Conservation (phyloP, 1,140 invertebrate species). For the Spodoptera litura region DNA sequence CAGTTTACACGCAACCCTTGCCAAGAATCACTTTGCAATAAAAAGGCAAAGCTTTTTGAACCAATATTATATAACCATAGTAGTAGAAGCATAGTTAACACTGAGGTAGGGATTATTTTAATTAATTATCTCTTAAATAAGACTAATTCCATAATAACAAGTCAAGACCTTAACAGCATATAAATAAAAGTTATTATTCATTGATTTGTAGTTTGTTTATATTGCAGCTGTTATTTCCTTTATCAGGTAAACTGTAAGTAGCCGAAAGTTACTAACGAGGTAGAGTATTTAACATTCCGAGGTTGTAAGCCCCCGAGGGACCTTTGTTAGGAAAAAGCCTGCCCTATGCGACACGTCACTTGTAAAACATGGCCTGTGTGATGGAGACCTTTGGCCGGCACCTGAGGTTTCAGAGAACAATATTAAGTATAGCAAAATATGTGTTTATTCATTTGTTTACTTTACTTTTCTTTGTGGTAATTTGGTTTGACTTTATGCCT, state of each 20-base stretch:
- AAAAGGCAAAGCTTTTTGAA: conserved; percentile 45
- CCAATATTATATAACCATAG: conserved; percentile 19
- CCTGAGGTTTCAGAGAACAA: neutral
- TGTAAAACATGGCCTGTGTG: conserved; percentile 51
- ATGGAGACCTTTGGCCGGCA: conserved; percentile 1
- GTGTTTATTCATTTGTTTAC: neutral
- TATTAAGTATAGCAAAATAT: neutral
- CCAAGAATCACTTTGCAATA: conserved; percentile 44
- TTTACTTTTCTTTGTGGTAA: no score
- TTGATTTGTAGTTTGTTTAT: conserved; percentile 4
- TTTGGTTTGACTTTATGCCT: no score
- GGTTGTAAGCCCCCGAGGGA: conserved; percentile 50
- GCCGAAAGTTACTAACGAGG: conserved; percentile 45
- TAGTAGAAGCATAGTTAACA: neutral
- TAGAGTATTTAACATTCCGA: conserved; percentile 62
- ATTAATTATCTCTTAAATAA: no score
- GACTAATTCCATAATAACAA: no score
- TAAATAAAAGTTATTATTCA: neutral
- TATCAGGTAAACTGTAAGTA: conserved; percentile 3
- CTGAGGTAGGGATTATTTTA: neutral
- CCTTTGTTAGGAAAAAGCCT: conserved; percentile 62
- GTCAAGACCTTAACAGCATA: no score
- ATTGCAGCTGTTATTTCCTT: conserved; percentile 4
- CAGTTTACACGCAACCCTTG: conserved; percentile 72
- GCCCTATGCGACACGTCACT: conserved; percentile 55